Evolutionary conservation across 2,113 vertebrate genomes (phyloP).

Genomic region (Heteronetta atricapilla): DNA sequence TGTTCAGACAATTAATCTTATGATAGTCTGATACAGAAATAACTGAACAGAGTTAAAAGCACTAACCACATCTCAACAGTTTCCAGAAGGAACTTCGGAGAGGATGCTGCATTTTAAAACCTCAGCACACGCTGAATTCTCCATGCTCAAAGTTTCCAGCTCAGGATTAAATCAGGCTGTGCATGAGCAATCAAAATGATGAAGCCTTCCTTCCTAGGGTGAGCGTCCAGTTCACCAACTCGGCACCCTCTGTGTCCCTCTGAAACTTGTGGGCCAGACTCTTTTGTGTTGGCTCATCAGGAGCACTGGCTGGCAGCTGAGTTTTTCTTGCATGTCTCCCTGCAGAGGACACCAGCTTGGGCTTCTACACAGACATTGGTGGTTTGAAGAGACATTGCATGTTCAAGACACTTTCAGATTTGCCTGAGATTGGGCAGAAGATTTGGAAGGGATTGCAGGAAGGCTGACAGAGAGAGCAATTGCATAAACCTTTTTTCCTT

Average conservation of each 20-base stretch:
- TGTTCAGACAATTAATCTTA: neutral
- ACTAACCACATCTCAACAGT: neutral
- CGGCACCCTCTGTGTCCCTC: neutral
- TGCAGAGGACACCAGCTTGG: neutral
- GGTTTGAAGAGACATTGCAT: neutral
- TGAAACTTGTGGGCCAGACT: neutral
- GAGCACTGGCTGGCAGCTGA: neutral
- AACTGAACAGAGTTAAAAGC: neutral
- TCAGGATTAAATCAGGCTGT: neutral
- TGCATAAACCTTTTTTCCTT: neutral
- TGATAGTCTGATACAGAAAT: neutral
- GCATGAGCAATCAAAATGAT: neutral
- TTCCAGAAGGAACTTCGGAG: neutral
- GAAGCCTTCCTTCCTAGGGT: neutral
- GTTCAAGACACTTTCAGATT: neutral
- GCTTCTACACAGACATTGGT: neutral
- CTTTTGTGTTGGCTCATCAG: fast-evolving
- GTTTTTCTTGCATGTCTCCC: neutral
- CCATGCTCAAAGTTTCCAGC: neutral
- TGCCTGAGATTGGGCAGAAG: neutral
- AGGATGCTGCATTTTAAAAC: neutral
- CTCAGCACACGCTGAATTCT: neutral
- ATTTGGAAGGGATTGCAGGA: neutral
- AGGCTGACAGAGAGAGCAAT: neutral
- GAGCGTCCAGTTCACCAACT: neutral